Base-by-base conservation (phyloP, 2,797 vertebrate species). In the Gallinago stenura region DNA sequence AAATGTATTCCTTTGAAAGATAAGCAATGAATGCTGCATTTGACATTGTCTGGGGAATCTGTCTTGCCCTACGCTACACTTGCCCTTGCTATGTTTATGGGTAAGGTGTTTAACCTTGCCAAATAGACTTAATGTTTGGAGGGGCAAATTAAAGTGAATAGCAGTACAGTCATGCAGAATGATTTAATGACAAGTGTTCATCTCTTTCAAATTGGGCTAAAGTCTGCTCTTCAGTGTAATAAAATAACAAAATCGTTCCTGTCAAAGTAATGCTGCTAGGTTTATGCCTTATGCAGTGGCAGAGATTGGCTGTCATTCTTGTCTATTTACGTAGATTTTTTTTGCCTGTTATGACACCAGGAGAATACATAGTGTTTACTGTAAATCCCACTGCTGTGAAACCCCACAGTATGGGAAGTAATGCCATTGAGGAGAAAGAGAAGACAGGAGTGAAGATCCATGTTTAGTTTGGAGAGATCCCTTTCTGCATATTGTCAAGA, bases 81-180 rank as follows among this genome's bases (percentile, higher is more conserved):
- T 43, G 16, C 41, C 41, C 41, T 43, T 43, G 31, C 51, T 85
- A 1, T 84, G 28, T 89, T 70, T 85, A 43, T 78, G 64, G 31
- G 22, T 78, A 81, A 81, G 61, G 45, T 89, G 53, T 71, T 90
- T 87, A 91, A 88, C 70, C 53, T 93, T 91, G 79, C 56, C 69
- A 78, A 78, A 68, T 21, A 61, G 41, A 65, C 46, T 61, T 89
- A 58, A 50, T 57, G 16, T 72, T 91, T 77, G 35, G 53, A 86
- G 50, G n/a, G 37, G 41, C 21, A 78, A 75, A 80, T 78, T 88
- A 37, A 37, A 88, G 39, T 70, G 56, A 86, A n/a, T 58, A 80
- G 45, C 28, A 50, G 41, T 50, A 60, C 9, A 5, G 20, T 71
- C 43, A 83, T 61, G 54, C 41, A 54, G 85, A 90, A 78, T 81